phyloP scores from a whole-genome alignment of 2,113 vertebrate species.

The Gnathonemus longibarbis region DNA sequence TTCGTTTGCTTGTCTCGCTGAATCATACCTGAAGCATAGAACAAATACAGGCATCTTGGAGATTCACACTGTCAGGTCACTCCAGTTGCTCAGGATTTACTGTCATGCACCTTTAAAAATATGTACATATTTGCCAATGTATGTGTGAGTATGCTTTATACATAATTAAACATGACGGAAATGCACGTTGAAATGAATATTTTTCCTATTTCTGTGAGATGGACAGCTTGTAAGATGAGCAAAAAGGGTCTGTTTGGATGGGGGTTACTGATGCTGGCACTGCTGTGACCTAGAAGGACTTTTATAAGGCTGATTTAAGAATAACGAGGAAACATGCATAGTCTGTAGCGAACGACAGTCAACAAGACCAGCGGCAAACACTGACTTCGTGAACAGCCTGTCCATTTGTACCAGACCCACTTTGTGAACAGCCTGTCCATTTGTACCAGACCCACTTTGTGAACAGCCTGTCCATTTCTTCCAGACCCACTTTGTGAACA shows the following conservation, averaged over 20 bases:
- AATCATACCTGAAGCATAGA: conserved; percentile 4
- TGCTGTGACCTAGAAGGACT: neutral
- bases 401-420: neutral
- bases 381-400: neutral
- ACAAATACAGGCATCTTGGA: neutral
- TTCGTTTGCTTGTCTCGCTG: neutral
- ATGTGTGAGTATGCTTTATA: conserved; percentile 2
- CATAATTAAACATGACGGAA: conserved; percentile 7
- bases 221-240: neutral
- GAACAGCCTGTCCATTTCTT: neutral
- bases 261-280: neutral
- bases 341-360: neutral
- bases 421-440: neutral
- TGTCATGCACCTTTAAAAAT: conserved; percentile 2
- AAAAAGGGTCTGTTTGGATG: neutral
- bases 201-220: neutral
- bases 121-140: neutral
- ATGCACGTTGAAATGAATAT: conserved; percentile 1
- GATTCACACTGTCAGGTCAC: neutral
- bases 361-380: neutral
- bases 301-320: neutral
- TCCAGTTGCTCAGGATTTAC: neutral
- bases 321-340: neutral
- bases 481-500: neutral
- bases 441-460: neutral